Base-by-base conservation (phyloP, 2,113 vertebrate species). In the Macrotus californicus region DNA sequence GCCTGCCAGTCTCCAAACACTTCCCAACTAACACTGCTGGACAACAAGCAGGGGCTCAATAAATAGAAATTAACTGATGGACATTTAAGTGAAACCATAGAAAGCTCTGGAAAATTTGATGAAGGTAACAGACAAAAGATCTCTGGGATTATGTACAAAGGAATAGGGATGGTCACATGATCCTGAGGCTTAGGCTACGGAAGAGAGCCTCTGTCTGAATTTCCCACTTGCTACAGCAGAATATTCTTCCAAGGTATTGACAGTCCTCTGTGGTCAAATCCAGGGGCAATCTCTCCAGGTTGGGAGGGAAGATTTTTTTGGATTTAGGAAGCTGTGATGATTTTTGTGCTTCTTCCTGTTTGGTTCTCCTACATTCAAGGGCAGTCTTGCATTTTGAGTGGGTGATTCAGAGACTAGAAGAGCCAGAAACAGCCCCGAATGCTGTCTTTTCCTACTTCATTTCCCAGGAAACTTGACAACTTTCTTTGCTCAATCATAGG, bases 131-230 rank as follows among this genome's bases (percentile, higher is more conserved):
- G 26, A 48, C 70, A 90, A 87, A 96, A 61, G 29, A 86, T 73
- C 93, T 93, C 34, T 80, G 43, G 22, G 54, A 95, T 79, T 94
- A 87, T 79, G 18, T 73, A 89, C 79, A 95, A 95, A 87, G 41
- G 46, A 84, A 80, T 48, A 83, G 52, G 87, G 48, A 77, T 14
- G 48, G 64, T 69, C 8, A 66, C 3, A 24, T 34, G 50, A 87
- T 24, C 73, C 24, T 88, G 52, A 94, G 29, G 48, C 43, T 70
- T 94, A 75, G 89, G 41, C 24, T 7, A 54, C 87, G n/a, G 69
- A 76, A 93, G 21, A 39, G 24, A 69, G 15, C 80, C 73, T 56
- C 88, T 91, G 54, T 84, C 66, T 81, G 24, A 91, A 93, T 79
- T 77, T 91, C 73, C 52, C 69, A 87, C 31, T 87, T 77, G 76